Base-by-base conservation (phyloP, 2,113 vertebrate genomes). In the Neogale vison region DNA sequence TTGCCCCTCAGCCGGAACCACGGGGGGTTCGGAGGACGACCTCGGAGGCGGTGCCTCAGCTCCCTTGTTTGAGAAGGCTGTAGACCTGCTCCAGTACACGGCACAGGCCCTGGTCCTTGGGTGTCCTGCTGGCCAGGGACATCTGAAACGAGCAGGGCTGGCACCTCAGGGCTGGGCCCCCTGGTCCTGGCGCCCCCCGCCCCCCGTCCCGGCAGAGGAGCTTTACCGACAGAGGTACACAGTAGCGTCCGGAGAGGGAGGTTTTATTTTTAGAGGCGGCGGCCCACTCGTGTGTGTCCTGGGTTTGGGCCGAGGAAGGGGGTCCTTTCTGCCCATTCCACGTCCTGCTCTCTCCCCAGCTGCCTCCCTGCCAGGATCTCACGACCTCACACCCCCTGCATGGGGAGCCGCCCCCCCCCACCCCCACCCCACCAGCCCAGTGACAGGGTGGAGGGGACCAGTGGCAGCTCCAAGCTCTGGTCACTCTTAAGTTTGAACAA, bases 11-110 rank as follows among this genome's bases (percentile, higher is more conserved):
- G 23, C 45, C 65, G 15, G 31, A 61, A 45, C 50, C 11, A 18
- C 34, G 3, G 0, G 59, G 31, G 29, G 21, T 3, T 29, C 61
- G 2, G 57, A 52, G 21, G 39, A 50, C 61, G 57, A 52, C 45
- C 57, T 76, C 36, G 10, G 45, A 65, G 0, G 0, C 26, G 18
- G 4, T 21, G 39, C 74, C 86, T 99, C 98, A 99, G 95, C 98
- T 92, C 57, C 98, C 98, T 96, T 98, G 99, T 96, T 95, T 98
- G 85, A 99, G 99, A 88, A 99, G 98, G 81, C 98, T 98, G 98
- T 99, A 99, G 85, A 99, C 99, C 34, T 99, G 99, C 98, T 99
- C 99, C 97, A 99, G 98, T 97, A 99, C 98, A 74, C 99, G 99
- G 47, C 98, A 97, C 96, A 99, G 99, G 92, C 99, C 99, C 98